Conservation (phyloP, 2,797 vertebrate genomes). For the Falco novaeseelandiae region DNA sequence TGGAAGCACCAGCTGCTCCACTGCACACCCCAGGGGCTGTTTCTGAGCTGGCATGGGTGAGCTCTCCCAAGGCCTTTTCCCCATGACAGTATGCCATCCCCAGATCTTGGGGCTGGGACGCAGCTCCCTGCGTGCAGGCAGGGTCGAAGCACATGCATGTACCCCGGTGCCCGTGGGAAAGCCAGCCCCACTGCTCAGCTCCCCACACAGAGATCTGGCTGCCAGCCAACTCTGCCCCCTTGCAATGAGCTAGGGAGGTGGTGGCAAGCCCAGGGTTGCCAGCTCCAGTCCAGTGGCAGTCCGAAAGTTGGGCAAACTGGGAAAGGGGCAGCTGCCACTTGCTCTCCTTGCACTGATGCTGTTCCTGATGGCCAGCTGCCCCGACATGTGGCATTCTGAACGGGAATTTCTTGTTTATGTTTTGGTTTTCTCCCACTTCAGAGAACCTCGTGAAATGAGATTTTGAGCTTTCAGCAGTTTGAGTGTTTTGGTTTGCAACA, state of each 20-base stretch:
- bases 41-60: neutral
- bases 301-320: neutral
- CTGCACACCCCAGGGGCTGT: neutral
- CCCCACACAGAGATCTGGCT: neutral
- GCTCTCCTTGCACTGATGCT: neutral
- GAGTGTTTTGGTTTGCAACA: neutral
- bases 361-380: neutral
- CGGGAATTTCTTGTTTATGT: neutral
- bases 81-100: neutral
- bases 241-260: neutral
- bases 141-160: rapidly evolving
- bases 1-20: rapidly evolving
- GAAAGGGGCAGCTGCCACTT: neutral
- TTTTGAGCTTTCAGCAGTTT: neutral
- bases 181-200: neutral
- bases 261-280: neutral
- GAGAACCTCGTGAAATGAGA: neutral
- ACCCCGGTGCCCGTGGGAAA: neutral
- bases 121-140: neutral
- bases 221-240: neutral
- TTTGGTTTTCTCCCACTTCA: neutral
- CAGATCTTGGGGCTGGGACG: neutral
- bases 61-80: neutral
- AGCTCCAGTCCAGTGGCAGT: rapidly evolving
- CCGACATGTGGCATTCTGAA: rapidly evolving